These are phyloP conservation scores for Heliconius nattereri DNA, from an alignment of 1,140 invertebrate genomes.

Conservation along the genomic window DNA sequence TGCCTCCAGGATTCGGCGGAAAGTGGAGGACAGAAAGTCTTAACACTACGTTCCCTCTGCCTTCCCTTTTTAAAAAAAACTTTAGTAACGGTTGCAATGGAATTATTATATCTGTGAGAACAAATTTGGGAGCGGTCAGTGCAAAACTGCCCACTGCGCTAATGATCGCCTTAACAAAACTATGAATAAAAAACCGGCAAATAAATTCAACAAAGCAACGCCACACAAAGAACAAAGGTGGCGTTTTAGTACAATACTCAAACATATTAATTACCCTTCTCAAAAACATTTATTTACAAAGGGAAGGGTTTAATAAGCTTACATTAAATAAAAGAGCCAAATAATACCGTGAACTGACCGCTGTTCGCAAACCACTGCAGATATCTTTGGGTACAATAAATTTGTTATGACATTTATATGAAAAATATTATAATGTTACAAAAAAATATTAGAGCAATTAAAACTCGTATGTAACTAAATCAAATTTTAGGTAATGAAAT, in stretches of 20 bases:
- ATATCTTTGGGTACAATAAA: background rate
- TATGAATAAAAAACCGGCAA: constrained; percentile 59
- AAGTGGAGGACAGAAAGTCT: too few relatives aligned
- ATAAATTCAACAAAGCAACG: constrained; percentile 53
- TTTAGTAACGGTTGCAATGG: background rate
- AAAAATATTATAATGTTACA: too few relatives aligned
- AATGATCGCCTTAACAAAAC: constrained; percentile 74
- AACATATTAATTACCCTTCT: constrained; percentile 77
- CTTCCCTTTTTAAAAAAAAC: too few relatives aligned
- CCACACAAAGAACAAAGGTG: constrained; percentile 69
- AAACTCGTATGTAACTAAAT: too few relatives aligned
- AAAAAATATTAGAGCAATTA: too few relatives aligned
- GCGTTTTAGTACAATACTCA: constrained; percentile 69
- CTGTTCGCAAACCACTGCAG: constrained; percentile 49
- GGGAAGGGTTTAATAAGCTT: constrained; percentile 78
- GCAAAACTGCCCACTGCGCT: constrained; percentile 72
- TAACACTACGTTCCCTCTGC: too few relatives aligned
- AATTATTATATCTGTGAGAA: constrained; percentile 63
- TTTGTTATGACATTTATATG: background rate
- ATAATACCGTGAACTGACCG: constrained; percentile 64
- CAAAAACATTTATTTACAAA: constrained; percentile 62
- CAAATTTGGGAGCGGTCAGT: constrained; percentile 60
- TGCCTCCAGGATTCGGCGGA: too few relatives aligned
- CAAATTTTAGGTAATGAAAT: too few relatives aligned
- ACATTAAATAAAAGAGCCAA: constrained; percentile 72